phyloP scores from a whole-genome alignment of 2,888 invertebrate genomes.

The Himalopsyche tibetana region DNA sequence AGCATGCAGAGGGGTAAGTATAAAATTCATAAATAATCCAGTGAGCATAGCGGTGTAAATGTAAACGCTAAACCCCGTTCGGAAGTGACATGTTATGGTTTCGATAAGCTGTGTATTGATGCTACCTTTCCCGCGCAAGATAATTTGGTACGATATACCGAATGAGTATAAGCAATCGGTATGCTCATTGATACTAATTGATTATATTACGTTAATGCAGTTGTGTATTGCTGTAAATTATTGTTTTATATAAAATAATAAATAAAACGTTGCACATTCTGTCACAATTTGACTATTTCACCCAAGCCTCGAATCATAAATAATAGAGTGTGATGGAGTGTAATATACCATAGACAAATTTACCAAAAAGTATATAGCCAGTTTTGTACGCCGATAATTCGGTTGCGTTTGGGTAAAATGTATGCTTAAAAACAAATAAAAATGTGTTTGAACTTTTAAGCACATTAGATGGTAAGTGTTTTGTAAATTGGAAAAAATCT shows the following conservation, averaged over 20 bases:
- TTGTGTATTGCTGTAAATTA: neutral
- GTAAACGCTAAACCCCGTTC: neutral
- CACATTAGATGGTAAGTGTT: too few species aligned
- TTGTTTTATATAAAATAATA: slow-evolving; percentile 26
- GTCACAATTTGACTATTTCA: neutral
- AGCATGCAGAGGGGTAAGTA: neutral
- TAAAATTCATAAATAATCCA: neutral
- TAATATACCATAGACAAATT: neutral
- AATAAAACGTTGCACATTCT: slow-evolving; percentile 28
- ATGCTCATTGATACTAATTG: neutral
- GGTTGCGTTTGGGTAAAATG: too few species aligned
- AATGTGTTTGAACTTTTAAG: too few species aligned
- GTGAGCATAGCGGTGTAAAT: neutral
- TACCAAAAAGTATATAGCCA: too few species aligned
- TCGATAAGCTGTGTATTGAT: slow-evolving; percentile 42
- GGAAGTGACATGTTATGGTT: slow-evolving; percentile 29
- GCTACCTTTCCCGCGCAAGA: slow-evolving; percentile 77
- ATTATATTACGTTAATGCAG: neutral
- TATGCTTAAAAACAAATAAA: too few species aligned
- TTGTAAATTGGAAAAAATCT: too few species aligned
- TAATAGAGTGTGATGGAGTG: neutral
- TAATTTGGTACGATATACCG: neutral
- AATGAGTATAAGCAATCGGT: neutral
- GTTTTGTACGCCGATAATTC: too few species aligned
- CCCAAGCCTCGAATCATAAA: slow-evolving; percentile 35